A percentile compares a stretch with the other conserved stretches of the same genome.
Evolutionary conservation across 2,113 vertebrate genomes (phyloP).

Genomic region (Halcyon malimbica): DNA sequence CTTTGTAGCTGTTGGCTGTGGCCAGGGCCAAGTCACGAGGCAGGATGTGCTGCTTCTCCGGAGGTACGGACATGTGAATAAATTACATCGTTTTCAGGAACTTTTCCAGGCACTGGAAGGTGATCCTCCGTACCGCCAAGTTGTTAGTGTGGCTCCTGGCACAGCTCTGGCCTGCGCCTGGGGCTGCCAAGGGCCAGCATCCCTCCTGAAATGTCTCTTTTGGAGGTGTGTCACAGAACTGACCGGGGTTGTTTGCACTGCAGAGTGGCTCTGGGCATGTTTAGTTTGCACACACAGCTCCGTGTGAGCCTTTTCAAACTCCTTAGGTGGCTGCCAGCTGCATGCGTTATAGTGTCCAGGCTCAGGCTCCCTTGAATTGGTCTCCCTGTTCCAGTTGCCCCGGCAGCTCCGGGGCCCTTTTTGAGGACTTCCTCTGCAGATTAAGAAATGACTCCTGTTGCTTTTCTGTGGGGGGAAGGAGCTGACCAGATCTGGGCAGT

Average conservation of each 20-base stretch:
- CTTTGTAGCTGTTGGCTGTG: conserved; percentile 7
- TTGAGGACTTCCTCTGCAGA: not conserved
- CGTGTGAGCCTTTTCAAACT: not conserved
- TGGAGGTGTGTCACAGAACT: not conserved
- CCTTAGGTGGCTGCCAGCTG: too few relatives aligned
- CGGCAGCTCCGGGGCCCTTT: not conserved
- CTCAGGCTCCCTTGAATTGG: fast-evolving
- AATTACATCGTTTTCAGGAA: not conserved
- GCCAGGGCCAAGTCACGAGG: conserved; percentile 10
- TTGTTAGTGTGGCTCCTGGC: fast-evolving
- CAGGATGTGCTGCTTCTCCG: conserved; percentile 30
- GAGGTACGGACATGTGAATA: not conserved
- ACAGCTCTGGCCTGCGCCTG: not conserved
- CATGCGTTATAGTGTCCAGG: fast-evolving
- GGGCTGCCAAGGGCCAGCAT: not conserved
- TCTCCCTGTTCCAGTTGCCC: not conserved
- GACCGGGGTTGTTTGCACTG: fast-evolving
- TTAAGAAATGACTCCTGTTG: fast-evolving
- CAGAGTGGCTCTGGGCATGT: fast-evolving
- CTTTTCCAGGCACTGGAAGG: not conserved
- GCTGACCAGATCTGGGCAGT: not conserved
- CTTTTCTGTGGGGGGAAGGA: not conserved
- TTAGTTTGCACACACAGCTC: not conserved
- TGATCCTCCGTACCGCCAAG: not conserved
- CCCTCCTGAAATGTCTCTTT: not conserved